Evolutionary conservation across 2,888 invertebrate species (phyloP).

Genomic region (Macrophya annulata): DNA sequence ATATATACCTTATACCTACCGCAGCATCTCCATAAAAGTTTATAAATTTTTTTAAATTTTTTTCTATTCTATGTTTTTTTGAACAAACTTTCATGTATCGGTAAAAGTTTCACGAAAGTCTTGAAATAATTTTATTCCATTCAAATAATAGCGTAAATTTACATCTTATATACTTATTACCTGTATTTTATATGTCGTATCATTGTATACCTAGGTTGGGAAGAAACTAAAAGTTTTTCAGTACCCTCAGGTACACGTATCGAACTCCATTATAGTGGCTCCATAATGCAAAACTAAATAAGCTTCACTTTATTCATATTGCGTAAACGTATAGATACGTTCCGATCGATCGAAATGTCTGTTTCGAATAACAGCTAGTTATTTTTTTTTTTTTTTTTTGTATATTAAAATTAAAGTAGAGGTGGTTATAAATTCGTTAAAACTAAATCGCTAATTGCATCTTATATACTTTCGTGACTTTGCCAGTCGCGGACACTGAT

Average conservation of each 20-base stretch:
- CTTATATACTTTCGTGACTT: conserved; percentile 45
- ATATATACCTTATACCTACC: too few species aligned
- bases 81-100: neutral
- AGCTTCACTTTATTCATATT: neutral
- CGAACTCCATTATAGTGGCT: neutral
- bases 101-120: neutral
- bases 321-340: neutral
- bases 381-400: neutral
- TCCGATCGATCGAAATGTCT: neutral
- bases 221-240: neutral
- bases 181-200: neutral
- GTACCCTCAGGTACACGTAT: neutral
- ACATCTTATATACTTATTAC: neutral
- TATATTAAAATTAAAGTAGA: neutral
- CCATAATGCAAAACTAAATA: neutral
- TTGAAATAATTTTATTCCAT: neutral
- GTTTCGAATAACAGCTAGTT: neutral
- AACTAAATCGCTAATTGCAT: conserved; percentile 53
- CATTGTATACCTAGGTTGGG: neutral
- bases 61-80: too few species aligned
- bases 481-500: conserved; percentile 5
- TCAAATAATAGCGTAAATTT: neutral
- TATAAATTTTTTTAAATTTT: too few species aligned
- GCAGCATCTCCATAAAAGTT: too few species aligned
- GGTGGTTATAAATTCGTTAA: conserved; percentile 42